Evolutionary conservation across 2,888 invertebrate species (phyloP).

Genomic region (Cephus spinipes): DNA sequence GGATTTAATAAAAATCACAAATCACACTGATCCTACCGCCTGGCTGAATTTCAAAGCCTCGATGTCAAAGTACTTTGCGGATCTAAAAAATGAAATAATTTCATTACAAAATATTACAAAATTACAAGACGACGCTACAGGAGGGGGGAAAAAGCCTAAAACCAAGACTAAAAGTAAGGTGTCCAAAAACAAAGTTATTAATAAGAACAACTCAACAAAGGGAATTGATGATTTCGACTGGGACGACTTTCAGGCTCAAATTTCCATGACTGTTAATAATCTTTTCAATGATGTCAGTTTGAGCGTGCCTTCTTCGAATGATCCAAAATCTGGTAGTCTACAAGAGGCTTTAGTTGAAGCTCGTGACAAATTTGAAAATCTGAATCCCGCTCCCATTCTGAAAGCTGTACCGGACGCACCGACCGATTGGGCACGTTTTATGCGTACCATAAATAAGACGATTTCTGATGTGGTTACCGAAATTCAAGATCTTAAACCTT

Average conservation of each 20-base stretch:
- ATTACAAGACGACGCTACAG: not conserved
- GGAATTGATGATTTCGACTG: not conserved
- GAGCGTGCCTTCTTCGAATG: not conserved
- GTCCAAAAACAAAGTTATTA: not conserved
- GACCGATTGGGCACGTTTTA: conserved; percentile 1
- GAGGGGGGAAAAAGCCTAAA: not conserved
- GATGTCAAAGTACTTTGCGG: not conserved
- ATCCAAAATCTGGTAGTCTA: conserved; percentile 1
- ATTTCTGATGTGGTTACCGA: not conserved
- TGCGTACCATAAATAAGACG: conserved; percentile 1
- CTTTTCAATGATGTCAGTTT: not conserved
- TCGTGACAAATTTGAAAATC: conserved; percentile 13
- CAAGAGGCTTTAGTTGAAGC: conserved; percentile 12
- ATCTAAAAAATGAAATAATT: conserved; percentile 19
- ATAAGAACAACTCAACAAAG: not conserved
- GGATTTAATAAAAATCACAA: conserved; percentile 19
- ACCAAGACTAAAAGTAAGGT: no score
- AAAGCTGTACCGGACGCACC: conserved; percentile 3
- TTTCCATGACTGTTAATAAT: not conserved
- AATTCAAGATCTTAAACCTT: conserved; percentile 3
- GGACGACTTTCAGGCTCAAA: not conserved
- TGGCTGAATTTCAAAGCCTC: conserved; percentile 28
- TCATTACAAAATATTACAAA: not conserved
- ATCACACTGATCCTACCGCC: conserved; percentile 22
- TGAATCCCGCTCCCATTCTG: not conserved